Evolutionary conservation across 1,140 invertebrate genomes (phyloP).

Genomic region (Dufourea novaeangliae): DNA sequence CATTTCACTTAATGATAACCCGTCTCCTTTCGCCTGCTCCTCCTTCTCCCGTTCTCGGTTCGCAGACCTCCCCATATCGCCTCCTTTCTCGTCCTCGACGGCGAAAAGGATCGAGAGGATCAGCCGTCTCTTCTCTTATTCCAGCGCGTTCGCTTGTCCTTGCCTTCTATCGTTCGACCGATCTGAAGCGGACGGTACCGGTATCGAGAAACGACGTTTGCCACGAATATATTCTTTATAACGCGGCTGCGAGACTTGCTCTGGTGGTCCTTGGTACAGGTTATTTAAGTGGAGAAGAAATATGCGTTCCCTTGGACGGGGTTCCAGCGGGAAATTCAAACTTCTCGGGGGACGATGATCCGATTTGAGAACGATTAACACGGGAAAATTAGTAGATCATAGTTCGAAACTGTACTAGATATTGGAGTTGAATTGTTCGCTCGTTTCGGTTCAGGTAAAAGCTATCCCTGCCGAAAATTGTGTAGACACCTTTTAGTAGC

Average conservation of each 20-base stretch:
- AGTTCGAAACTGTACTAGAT: too few relatives aligned
- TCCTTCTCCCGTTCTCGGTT: conserved; percentile 49
- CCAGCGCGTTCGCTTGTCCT: conserved; percentile 35
- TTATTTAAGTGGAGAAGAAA: too few relatives aligned
- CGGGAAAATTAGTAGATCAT: too few relatives aligned
- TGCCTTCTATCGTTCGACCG: conserved; percentile 42
- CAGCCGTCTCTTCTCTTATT: conserved; percentile 46
- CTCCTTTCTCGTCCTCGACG: conserved; percentile 54
- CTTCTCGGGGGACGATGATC: too few relatives aligned
- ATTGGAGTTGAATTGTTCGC: too few relatives aligned
- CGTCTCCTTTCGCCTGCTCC: conserved; percentile 63
- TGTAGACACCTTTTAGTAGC: too few relatives aligned
- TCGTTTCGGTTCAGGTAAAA: too few relatives aligned
- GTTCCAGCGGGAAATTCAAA: too few relatives aligned
- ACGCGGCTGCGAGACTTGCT: not conserved
- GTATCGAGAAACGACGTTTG: not conserved
- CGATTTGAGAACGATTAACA: too few relatives aligned
- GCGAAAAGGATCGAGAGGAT: conserved; percentile 30
- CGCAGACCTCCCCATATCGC: conserved; percentile 43
- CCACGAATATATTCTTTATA: conserved; percentile 4
- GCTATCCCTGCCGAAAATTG: too few relatives aligned
- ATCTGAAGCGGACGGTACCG: conserved; percentile 49
- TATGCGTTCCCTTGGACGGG: too few relatives aligned
- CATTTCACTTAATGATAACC: conserved; percentile 82
- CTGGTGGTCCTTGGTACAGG: not conserved